phyloP scores from a whole-genome alignment of 2,888 invertebrate genomes.

The Troides aeacus region DNA sequence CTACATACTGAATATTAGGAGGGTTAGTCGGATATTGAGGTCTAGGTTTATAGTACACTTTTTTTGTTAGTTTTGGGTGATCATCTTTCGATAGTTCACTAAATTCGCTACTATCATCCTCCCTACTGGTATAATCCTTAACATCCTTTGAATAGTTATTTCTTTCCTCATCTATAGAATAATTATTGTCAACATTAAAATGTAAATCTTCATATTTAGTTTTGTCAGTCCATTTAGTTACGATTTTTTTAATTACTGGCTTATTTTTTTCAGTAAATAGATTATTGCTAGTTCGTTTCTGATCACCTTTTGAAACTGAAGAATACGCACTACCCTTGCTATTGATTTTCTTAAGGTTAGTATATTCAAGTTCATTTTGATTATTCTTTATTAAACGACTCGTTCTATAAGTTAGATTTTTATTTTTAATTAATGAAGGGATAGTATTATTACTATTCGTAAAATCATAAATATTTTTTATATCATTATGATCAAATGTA shows the following conservation, averaged over 20 bases:
- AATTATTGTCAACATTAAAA: slow-evolving; percentile 59
- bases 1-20: slow-evolving; percentile 56
- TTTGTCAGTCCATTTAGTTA: slow-evolving; percentile 78
- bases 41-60: slow-evolving; percentile 46
- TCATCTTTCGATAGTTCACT: slow-evolving; percentile 37
- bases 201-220: slow-evolving; percentile 69
- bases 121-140: slow-evolving; percentile 40
- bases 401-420: slow-evolving; percentile 35
- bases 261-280: slow-evolving; percentile 43
- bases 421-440: slow-evolving; percentile 25
- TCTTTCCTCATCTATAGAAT: slow-evolving; percentile 42
- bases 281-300: slow-evolving; percentile 39
- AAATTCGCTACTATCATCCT: slow-evolving; percentile 38
- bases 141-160: slow-evolving; percentile 35
- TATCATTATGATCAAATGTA: slow-evolving; percentile 3
- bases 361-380: not conserved
- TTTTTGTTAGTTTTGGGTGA: slow-evolving; percentile 43
- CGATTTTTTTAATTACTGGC: slow-evolving; percentile 65
- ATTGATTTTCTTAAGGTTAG: slow-evolving; percentile 30
- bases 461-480: slow-evolving; percentile 9
- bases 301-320: slow-evolving; percentile 22
- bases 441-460: slow-evolving; percentile 18
- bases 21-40: slow-evolving; percentile 55
- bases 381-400: slow-evolving; percentile 38
- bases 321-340: not conserved